phyloP scores from a whole-genome alignment of 37 sponge, comb jelly and placozoan genomes.

The Cladorhizidae sp. region DNA sequence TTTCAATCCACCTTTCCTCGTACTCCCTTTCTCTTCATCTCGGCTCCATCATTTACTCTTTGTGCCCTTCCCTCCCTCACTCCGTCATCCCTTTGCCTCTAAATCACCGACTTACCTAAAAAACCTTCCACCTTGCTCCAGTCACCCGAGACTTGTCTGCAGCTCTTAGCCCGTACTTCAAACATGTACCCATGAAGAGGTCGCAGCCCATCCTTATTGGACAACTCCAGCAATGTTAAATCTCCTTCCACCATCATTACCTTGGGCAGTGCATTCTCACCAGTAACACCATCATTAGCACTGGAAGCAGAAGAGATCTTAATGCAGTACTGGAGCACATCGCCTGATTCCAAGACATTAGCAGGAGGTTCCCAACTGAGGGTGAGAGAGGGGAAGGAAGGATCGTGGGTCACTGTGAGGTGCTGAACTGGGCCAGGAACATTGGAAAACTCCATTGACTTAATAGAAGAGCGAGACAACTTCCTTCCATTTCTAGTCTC shows the following conservation, averaged over 20 bases:
- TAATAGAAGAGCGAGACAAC: no score
- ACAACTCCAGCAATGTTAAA: not conserved
- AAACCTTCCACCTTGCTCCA: not conserved
- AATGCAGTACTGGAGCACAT: slow-evolving; percentile 1
- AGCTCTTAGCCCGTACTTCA: not conserved
- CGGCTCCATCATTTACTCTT: no score
- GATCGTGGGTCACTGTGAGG: slow-evolving; percentile 5
- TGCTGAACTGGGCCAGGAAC: not conserved
- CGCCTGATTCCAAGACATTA: not conserved
- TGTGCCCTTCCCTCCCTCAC: no score
- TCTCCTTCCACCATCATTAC: not conserved
- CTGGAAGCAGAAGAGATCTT: not conserved
- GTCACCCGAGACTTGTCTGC: not conserved
- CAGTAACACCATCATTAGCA: no score
- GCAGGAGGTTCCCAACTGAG: slow-evolving; percentile 26
- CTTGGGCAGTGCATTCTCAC: no score
- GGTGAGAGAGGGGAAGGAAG: not conserved
- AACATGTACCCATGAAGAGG: not conserved
- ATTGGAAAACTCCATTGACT: no score
- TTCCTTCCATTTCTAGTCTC: no score
- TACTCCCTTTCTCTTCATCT: no score
- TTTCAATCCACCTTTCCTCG: no score
- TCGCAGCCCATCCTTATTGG: not conserved
- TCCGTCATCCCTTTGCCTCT: no score
- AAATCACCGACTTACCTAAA: slow-evolving; percentile 17